A percentile compares a stretch with the other conserved stretches of the same genome.
These are phyloP conservation scores for Spea multiplicata DNA, from an alignment of 2,113 vertebrate species.

Conservation along the genomic window DNA sequence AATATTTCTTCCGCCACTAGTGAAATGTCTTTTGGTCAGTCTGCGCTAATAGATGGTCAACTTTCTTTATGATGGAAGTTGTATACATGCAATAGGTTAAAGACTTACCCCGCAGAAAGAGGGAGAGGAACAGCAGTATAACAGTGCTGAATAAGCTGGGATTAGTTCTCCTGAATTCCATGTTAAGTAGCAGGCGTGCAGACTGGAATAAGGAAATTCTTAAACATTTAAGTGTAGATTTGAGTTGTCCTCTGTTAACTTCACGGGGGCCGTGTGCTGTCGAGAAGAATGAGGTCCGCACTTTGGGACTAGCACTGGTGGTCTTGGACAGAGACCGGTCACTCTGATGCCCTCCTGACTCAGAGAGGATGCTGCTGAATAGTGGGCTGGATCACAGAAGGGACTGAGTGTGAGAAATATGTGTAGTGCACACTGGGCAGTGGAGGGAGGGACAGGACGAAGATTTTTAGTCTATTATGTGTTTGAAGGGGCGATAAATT, in stretches of 20 bases:
- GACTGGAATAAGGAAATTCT: neutral
- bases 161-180: slow-evolving; percentile 30
- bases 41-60: no score
- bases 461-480: neutral
- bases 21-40: no score
- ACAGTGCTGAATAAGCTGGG: slow-evolving; percentile 2
- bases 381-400: slow-evolving; percentile 42
- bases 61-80: no score
- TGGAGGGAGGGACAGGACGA: neutral
- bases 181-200: slow-evolving; percentile 16
- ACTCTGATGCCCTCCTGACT: slow-evolving; percentile 1
- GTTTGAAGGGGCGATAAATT: no score
- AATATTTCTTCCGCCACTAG: no score
- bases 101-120: slow-evolving; percentile 26
- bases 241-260: neutral
- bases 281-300: neutral
- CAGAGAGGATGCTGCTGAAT: slow-evolving; percentile 13
- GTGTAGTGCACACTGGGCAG: neutral
- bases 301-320: slow-evolving; percentile 31
- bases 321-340: slow-evolving; percentile 31
- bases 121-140: slow-evolving; percentile 16
- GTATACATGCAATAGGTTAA: neutral
- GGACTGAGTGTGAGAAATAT: slow-evolving; percentile 6
- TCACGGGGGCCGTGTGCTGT: neutral
- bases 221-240: slow-evolving; percentile 5